These are phyloP conservation scores for Galaxias olidus DNA, from an alignment of 2,797 vertebrate species.

Conservation along the genomic window DNA sequence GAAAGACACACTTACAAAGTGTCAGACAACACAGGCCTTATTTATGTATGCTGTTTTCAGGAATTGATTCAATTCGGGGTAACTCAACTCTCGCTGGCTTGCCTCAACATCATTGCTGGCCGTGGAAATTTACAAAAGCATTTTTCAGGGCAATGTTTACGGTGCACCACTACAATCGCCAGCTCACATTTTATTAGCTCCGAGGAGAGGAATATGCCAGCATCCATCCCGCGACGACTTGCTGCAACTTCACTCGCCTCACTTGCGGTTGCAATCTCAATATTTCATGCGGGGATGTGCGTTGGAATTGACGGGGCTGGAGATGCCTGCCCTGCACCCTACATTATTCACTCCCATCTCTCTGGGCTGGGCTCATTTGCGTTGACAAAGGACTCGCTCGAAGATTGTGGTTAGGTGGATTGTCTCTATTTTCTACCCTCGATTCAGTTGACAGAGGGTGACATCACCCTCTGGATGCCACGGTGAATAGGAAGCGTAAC, in stretches of 20 bases:
- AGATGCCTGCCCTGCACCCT: constrained; percentile 42
- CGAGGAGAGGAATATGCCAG: constrained; percentile 8
- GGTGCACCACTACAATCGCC: constrained; percentile 30
- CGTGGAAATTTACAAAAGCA: constrained; percentile 39
- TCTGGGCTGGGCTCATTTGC: constrained; percentile 61
- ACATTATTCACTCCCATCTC: constrained; percentile 70
- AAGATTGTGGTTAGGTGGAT: constrained; percentile 48
- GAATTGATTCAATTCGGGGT: constrained; percentile 33
- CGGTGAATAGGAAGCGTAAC: constrained; percentile 40
- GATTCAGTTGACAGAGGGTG: constrained; percentile 26
- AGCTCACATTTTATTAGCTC: constrained; percentile 24
- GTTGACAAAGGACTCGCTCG: constrained; percentile 67
- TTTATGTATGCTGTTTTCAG: too few relatives aligned
- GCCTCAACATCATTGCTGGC: constrained; percentile 49
- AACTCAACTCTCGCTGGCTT: constrained; percentile 52
- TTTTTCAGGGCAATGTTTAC: constrained; percentile 25
- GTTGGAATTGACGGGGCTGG: constrained; percentile 46
- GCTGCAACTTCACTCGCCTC: constrained; percentile 49
- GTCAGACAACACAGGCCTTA: constrained; percentile 13
- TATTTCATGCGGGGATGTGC: constrained; percentile 60
- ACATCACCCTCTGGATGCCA: constrained; percentile 54
- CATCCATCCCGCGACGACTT: constrained; percentile 34
- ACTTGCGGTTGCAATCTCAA: constrained; percentile 50
- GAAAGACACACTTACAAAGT: background rate
- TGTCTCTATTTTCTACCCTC: constrained; percentile 56